Evolutionary conservation across 2,888 invertebrate species (phyloP), one percentile per base, ranked within the genome.

Genomic region (Dexiosoma caninum): DNA sequence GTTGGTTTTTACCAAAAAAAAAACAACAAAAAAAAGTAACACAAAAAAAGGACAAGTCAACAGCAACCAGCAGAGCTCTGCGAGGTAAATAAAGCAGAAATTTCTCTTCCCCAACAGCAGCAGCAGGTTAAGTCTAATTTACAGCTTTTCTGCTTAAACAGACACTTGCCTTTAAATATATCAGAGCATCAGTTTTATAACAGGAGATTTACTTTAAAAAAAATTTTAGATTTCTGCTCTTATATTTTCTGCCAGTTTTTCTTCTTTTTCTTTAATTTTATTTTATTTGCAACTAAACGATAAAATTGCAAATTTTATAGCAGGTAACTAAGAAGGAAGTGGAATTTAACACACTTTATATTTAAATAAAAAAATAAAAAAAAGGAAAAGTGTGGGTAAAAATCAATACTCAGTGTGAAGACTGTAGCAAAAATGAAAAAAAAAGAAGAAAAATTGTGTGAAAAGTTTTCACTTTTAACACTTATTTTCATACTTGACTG

Each of bases 41-140:
- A n/a, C n/a, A n/a, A n/a, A n/a, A n/a, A n/a, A n/a, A n/a, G n/a
- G n/a, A n/a, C n/a, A n/a, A n/a, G n/a, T 9, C 37, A 40, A 0
- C n/a, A 35, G 16, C 30, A 30, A 8, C 14, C 49, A 14, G 30
- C 23, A 1, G 7, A 19, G n/a, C 42, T 10, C 0, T 35, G 19
- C 10, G 9, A 30, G 27, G 40, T 21, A 60, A 32, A 30, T 35
- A 35, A 55, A 23, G n/a, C 14, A 35, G 23, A 9, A 32, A 71
- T 16, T 27, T 40, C 27, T 49, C 10, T 30, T 44, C 2, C 21
- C 44, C 14, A 44, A 19, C 44, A 21, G n/a, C 37, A 30, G 10
- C 53, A 77, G 71, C 78, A 60, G 69, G 74, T 78, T 83, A 82
- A 82, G 76, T 69, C 78, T 82, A 83, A 83, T 84, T 84, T 83